These are phyloP conservation scores for Oxyura jamaicensis DNA, from an alignment of 2,113 vertebrate species.

Conservation along the genomic window DNA sequence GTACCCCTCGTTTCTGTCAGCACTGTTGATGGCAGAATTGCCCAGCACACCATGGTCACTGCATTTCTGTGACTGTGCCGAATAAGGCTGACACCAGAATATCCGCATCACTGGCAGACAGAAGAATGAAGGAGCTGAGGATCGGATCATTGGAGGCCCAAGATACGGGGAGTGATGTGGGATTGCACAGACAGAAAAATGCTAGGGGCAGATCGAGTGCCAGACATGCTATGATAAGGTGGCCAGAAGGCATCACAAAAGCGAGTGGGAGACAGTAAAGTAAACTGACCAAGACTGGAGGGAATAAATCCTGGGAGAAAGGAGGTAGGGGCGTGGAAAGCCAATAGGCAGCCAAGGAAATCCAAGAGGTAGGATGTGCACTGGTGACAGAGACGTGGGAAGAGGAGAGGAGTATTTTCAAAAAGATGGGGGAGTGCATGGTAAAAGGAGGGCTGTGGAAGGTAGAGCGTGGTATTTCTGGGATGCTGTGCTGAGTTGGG, in stretches of 20 bases:
- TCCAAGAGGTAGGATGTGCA: neutral
- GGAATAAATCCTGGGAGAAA: neutral
- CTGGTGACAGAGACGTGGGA: neutral
- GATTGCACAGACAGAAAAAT: neutral
- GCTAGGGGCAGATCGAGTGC: neutral
- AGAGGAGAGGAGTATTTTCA: neutral
- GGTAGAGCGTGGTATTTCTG: neutral
- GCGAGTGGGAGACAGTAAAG: neutral
- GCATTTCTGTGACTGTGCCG: neutral
- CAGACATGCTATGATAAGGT: neutral
- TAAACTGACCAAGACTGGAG: neutral
- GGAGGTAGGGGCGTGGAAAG: neutral
- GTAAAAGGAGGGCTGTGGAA: neutral
- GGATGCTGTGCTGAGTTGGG: neutral
- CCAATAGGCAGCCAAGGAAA: neutral
- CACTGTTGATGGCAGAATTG: neutral
- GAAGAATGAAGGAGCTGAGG: neutral
- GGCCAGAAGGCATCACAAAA: neutral
- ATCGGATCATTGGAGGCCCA: neutral
- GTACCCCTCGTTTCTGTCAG: neutral
- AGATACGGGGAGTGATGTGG: neutral
- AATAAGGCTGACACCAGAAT: neutral
- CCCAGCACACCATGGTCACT: neutral
- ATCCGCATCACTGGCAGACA: no score
- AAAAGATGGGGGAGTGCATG: neutral